phyloP scores from a whole-genome alignment of 1,140 invertebrate species.

The Drosophila baimaii region DNA sequence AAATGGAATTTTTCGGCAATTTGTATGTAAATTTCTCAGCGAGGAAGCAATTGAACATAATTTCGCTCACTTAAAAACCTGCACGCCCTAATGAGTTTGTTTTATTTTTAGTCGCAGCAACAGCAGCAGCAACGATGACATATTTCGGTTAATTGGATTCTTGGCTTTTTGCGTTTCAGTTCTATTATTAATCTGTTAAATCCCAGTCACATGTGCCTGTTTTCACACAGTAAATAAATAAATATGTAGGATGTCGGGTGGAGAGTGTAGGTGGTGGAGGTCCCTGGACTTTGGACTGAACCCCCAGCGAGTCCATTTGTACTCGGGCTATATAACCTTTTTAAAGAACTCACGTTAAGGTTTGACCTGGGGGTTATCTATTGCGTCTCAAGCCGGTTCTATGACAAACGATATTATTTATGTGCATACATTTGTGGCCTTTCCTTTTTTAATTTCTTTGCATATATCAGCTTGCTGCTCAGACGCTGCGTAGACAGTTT shows the following conservation, averaged over 20 bases:
- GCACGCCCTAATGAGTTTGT: slow-evolving; percentile 58
- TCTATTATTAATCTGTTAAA: slow-evolving; percentile 75
- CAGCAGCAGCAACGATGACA: slow-evolving; percentile 22
- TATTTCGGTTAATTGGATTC: slow-evolving; percentile 46
- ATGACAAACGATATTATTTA: slow-evolving; percentile 38
- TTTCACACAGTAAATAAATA: slow-evolving; percentile 59
- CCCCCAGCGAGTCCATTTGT: slow-evolving; percentile 8
- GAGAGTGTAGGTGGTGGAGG: slow-evolving; percentile 4
- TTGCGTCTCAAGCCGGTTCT: slow-evolving; percentile 13
- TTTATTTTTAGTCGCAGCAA: slow-evolving; percentile 58
- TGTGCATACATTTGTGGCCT: slow-evolving; percentile 38
- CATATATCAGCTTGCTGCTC: slow-evolving; percentile 49
- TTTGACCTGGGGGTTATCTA: slow-evolving; percentile 9
- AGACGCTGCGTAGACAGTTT: slow-evolving; percentile 63
- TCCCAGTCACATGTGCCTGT: slow-evolving; percentile 67
- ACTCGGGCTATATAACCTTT: neutral
- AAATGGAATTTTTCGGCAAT: slow-evolving; percentile 33
- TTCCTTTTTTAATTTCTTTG: slow-evolving; percentile 43
- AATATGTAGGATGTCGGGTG: slow-evolving; percentile 13
- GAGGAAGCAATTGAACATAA: slow-evolving; percentile 48
- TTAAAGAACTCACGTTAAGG: slow-evolving; percentile 8
- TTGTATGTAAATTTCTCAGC: slow-evolving; percentile 39
- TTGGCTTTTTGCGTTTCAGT: slow-evolving; percentile 34
- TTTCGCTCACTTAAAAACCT: slow-evolving; percentile 48
- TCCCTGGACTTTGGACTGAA: slow-evolving; percentile 43